These are phyloP conservation scores for Apocrypta bakeri DNA, from an alignment of 1,140 invertebrate species.

Conservation along the genomic window DNA sequence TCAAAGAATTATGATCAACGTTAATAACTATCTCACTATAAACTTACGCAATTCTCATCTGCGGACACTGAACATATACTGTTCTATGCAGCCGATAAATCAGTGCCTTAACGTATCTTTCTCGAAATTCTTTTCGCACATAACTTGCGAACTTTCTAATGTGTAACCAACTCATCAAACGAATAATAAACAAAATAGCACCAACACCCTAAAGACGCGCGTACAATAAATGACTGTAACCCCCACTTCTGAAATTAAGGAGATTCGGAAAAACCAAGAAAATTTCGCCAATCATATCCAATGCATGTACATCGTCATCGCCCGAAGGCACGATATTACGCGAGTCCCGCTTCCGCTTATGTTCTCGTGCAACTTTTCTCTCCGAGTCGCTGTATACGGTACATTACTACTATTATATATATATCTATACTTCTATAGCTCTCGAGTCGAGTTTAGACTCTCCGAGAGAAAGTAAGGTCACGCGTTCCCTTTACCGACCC, in stretches of 20 bases:
- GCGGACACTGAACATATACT: too few relatives aligned
- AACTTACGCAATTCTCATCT: not conserved
- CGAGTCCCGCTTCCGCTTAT: not conserved
- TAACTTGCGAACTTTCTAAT: slow-evolving; percentile 1
- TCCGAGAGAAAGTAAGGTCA: slow-evolving; percentile 64
- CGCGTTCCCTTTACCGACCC: slow-evolving; percentile 60
- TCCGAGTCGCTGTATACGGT: not conserved
- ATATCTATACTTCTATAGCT: not conserved
- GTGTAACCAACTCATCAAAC: not conserved
- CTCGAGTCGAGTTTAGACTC: not conserved
- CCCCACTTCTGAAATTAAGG: too few relatives aligned
- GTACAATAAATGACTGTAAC: too few relatives aligned
- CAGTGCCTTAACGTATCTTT: not conserved
- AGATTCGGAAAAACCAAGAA: too few relatives aligned
- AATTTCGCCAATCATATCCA: too few relatives aligned
- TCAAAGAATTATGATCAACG: too few relatives aligned
- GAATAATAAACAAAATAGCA: not conserved
- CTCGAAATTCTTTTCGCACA: not conserved
- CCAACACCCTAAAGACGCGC: not conserved
- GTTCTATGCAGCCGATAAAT: not conserved
- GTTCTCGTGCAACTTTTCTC: not conserved
- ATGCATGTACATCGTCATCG: too few relatives aligned
- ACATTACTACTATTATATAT: not conserved
- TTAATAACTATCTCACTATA: too few relatives aligned
- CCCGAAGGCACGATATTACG: not conserved